A percentile compares a stretch with the other conserved stretches of the same genome.
Conservation (phyloP, 92 coral and sea anemone species). For the Palythoa caribaeorum region DNA sequence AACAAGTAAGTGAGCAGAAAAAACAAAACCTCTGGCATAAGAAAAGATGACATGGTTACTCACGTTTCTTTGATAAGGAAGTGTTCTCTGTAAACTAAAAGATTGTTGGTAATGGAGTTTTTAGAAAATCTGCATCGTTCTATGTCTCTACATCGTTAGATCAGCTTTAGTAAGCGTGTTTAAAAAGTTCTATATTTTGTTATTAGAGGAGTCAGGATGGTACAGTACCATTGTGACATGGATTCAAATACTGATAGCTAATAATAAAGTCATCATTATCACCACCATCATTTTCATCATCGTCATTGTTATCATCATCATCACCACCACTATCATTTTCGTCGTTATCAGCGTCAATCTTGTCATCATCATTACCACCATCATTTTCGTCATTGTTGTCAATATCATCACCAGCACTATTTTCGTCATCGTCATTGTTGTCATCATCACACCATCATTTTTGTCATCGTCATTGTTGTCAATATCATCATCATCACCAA, state of each 20-base stretch:
- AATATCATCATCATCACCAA: neutral
- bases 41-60: neutral
- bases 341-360: neutral
- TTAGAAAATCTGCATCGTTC: too few species aligned
- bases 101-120: too few species aligned
- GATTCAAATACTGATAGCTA: too few species aligned
- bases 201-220: too few species aligned
- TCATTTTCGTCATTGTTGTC: neutral
- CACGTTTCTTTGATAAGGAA: neutral
- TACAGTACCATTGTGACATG: too few species aligned
- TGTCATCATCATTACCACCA: neutral
- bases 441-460: neutral
- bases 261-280: neutral
- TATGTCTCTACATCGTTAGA: too few species aligned
- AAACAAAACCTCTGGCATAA: neutral
- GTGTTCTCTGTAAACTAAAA: neutral
- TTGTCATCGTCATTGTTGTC: neutral
- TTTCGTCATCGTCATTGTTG: neutral
- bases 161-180: too few species aligned
- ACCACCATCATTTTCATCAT: neutral
- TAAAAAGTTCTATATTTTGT: too few species aligned
- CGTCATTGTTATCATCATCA: neutral
- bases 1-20: slow-evolving; percentile 69
- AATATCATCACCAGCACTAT: neutral
- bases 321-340: neutral